Evolutionary conservation across 2,113 vertebrate genomes (phyloP).

Genomic region (Strix uralensis): DNA sequence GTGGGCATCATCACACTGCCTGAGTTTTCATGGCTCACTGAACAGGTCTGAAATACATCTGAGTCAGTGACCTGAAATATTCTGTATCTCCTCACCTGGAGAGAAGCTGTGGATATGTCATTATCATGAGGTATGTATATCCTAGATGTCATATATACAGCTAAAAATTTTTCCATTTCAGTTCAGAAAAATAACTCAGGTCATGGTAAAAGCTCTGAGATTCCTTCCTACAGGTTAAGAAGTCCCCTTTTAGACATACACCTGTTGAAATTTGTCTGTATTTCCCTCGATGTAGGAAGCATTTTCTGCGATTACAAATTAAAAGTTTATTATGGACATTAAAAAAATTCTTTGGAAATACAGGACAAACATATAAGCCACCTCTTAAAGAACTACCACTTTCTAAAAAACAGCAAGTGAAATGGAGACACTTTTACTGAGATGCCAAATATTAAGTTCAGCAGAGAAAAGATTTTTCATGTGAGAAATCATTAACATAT

Average conservation of each 20-base stretch:
- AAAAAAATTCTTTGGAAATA: background rate
- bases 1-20: background rate
- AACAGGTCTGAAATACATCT: background rate
- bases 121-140: background rate
- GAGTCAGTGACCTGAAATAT: background rate
- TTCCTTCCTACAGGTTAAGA: background rate
- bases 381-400: background rate
- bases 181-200: background rate
- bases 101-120: background rate
- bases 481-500: background rate
- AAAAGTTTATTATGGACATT: background rate
- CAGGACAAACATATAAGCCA: background rate
- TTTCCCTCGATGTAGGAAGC: background rate
- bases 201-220: background rate
- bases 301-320: background rate
- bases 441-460: background rate
- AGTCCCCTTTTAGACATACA: background rate
- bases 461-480: background rate
- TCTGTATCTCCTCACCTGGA: background rate
- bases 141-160: background rate
- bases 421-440: background rate
- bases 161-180: background rate
- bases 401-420: background rate
- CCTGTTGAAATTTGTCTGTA: background rate
- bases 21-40: background rate